These are phyloP conservation scores for Leistus spinibarbis DNA, from an alignment of 2,888 invertebrate species.

Conservation along the genomic window DNA sequence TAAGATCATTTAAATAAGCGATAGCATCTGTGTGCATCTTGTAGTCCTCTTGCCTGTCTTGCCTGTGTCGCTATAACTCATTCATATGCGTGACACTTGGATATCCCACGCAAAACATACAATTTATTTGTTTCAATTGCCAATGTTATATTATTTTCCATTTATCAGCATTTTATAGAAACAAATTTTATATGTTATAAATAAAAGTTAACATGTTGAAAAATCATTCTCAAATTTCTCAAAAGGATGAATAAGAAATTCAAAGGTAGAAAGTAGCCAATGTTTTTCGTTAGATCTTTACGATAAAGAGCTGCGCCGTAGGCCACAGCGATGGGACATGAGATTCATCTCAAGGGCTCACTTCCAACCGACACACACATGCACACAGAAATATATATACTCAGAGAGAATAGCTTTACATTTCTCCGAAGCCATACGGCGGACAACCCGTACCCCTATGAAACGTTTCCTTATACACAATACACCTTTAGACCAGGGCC, in stretches of 20 bases:
- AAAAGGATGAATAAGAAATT: neutral
- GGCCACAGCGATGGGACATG: slow-evolving; percentile 24
- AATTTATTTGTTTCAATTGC: neutral
- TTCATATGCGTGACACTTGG: neutral
- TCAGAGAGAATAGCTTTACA: neutral
- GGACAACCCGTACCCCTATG: slow-evolving; percentile 26
- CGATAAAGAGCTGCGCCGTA: slow-evolving; percentile 27
- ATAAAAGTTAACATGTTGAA: too few species aligned
- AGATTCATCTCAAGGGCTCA: slow-evolving; percentile 35
- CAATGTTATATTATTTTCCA: neutral
- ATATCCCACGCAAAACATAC: neutral
- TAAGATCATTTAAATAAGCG: slow-evolving; percentile 31
- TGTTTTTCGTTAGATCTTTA: slow-evolving; percentile 14
- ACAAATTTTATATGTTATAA: neutral
- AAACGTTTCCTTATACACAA: slow-evolving; percentile 26
- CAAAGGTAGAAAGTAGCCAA: neutral
- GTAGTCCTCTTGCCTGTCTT: neutral
- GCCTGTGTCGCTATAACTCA: neutral
- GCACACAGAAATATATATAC: neutral
- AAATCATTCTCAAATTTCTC: too few species aligned
- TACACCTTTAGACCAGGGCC: slow-evolving; percentile 21
- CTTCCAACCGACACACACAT: slow-evolving; percentile 16
- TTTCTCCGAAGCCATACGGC: slow-evolving; percentile 27
- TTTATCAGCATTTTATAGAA: neutral
- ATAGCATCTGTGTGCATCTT: neutral